Conservation (phyloP, 2,797 vertebrate genomes). For the Fistularia tabacaria region DNA sequence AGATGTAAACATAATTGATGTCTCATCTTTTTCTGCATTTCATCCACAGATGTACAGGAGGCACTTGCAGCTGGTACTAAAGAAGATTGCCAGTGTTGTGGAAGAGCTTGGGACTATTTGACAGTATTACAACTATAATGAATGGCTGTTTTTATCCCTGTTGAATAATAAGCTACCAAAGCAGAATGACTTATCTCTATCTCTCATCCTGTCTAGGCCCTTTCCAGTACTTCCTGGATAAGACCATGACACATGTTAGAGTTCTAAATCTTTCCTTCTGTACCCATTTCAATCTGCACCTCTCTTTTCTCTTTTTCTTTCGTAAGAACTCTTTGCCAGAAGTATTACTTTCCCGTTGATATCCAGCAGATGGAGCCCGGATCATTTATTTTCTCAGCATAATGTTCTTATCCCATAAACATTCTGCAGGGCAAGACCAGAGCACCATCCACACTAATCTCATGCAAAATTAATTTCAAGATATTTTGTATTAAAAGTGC, state of each 20-base stretch:
- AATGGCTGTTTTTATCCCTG: conserved; percentile 59
- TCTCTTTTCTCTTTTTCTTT: no score
- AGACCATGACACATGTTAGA: conserved; percentile 10
- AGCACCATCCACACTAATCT: conserved; percentile 54
- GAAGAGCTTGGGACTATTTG: conserved; percentile 41
- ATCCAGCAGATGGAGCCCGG: conserved; percentile 63
- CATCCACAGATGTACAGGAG: conserved; percentile 17
- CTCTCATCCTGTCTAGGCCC: conserved; percentile 31
- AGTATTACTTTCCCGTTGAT: not conserved
- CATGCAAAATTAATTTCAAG: conserved; percentile 65
- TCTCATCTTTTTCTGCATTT: conserved; percentile 5
- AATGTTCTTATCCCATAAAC: not conserved
- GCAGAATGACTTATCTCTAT: conserved; percentile 66
- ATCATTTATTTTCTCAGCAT: conserved; percentile 3
- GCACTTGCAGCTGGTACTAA: conserved; percentile 24
- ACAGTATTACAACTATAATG: conserved; percentile 60
- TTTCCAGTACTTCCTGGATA: conserved; percentile 28
- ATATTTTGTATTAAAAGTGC: conserved; percentile 65
- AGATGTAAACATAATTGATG: not conserved
- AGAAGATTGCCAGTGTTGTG: conserved; percentile 44
- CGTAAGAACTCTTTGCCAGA: not conserved
- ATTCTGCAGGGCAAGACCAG: conserved; percentile 30
- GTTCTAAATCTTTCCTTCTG: not conserved
- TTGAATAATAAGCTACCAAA: conserved; percentile 65
- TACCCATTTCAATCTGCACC: no score